Conservation (phyloP, 2,113 vertebrate species). For the Brachionichthys hirsutus region DNA sequence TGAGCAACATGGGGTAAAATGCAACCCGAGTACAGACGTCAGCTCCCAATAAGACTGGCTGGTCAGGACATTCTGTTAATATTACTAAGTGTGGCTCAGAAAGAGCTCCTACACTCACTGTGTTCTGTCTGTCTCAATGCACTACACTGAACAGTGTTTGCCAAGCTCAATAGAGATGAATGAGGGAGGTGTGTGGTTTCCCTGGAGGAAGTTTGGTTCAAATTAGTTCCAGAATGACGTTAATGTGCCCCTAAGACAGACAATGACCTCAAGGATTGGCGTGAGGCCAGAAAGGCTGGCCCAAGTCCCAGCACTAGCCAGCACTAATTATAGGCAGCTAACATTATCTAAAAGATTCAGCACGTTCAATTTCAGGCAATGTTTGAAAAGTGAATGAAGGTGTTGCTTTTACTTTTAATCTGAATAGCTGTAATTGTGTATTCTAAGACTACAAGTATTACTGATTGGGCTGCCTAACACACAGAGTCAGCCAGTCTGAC, state of each 20-base stretch:
- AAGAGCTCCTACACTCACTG: not conserved
- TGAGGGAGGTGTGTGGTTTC: not conserved
- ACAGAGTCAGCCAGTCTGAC: too few species aligned
- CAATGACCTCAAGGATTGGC: not conserved
- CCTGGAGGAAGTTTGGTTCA: not conserved
- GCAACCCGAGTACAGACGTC: conserved; percentile 8
- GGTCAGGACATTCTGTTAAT: conserved; percentile 1
- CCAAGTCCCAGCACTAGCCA: too few species aligned
- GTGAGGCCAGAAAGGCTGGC: not conserved
- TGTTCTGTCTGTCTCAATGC: not conserved
- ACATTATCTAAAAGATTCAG: too few species aligned
- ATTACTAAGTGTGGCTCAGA: not conserved
- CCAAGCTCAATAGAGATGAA: not conserved
- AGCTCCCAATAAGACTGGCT: conserved; percentile 1
- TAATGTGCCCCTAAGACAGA: not conserved
- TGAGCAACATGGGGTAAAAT: conserved; percentile 16
- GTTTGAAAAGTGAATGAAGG: too few species aligned
- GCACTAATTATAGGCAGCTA: too few species aligned
- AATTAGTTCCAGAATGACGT: not conserved
- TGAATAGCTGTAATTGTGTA: too few species aligned
- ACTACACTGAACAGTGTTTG: not conserved
- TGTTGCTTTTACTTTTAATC: too few species aligned
- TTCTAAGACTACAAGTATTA: too few species aligned
- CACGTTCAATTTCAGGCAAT: too few species aligned
- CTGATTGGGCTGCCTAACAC: too few species aligned